Evolutionary conservation across 2,113 vertebrate genomes (phyloP).

Genomic region (Lontra canadensis): DNA sequence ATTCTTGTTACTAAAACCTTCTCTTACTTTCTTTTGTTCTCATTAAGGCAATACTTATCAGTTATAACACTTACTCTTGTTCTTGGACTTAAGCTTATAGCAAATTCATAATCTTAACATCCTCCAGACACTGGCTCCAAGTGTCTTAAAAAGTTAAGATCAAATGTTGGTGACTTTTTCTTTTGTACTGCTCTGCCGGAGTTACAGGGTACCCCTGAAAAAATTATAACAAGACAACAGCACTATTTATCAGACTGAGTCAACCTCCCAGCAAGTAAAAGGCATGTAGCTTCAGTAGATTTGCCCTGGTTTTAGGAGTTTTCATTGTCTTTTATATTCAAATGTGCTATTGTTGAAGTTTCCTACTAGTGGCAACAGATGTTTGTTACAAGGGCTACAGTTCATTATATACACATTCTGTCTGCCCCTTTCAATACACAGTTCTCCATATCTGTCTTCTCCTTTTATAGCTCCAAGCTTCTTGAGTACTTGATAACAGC

Average conservation of each 20-base stretch:
- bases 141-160: not conserved
- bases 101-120: not conserved
- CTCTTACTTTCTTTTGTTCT: not conserved
- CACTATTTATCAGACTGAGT: not conserved
- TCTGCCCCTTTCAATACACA: not conserved
- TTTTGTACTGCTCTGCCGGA: not conserved
- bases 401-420: not conserved
- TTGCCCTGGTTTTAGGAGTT: not conserved
- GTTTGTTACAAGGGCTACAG: not conserved
- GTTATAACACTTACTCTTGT: not conserved
- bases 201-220: not conserved
- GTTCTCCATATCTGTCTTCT: not conserved
- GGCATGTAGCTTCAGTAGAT: not conserved
- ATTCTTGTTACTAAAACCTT: not conserved
- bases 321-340: not conserved
- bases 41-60: not conserved
- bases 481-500: not conserved
- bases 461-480: not conserved
- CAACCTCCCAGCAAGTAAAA: not conserved
- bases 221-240: conserved; percentile 27
- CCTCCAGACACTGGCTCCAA: not conserved
- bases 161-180: not conserved
- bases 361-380: not conserved
- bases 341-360: not conserved
- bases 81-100: not conserved